Percentiles rank a stretch among this genome's conserved stretches.
phyloP scores from a whole-genome alignment of 2,888 invertebrate genomes.

The Therioaphis trifolii region DNA sequence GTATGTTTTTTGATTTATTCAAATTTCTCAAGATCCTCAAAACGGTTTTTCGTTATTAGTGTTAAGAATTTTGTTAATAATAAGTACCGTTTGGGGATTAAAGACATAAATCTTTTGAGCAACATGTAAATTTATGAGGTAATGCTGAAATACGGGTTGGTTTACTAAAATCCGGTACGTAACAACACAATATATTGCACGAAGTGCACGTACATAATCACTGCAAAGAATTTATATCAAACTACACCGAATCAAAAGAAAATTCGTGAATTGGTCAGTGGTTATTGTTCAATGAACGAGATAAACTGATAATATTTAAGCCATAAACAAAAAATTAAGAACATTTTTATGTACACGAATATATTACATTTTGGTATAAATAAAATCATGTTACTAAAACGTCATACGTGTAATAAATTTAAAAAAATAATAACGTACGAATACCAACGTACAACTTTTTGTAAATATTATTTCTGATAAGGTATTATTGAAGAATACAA shows the following conservation, averaged over 20 bases:
- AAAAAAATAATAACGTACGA: no score
- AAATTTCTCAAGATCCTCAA: neutral
- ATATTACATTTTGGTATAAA: no score
- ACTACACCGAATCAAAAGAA: neutral
- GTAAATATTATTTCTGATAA: no score
- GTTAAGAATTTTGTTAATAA: neutral
- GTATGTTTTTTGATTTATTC: neutral
- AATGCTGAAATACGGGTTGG: neutral
- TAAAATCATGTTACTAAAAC: no score
- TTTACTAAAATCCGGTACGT: neutral
- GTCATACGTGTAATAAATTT: no score
- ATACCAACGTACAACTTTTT: no score
- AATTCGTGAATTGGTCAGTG: neutral
- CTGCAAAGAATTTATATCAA: no score
- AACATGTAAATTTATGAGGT: conserved; percentile 1
- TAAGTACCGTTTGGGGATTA: neutral
- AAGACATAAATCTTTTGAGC: conserved; percentile 7
- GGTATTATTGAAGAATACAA: no score
- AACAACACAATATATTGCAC: neutral
- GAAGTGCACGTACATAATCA: no score
- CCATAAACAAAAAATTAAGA: no score
- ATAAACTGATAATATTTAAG: neutral
- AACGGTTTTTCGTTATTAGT: neutral
- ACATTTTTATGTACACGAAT: no score
- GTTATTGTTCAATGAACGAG: neutral